Evolutionary conservation across 2,888 invertebrate species (phyloP).

Genomic region (Stenodema calcarata): DNA sequence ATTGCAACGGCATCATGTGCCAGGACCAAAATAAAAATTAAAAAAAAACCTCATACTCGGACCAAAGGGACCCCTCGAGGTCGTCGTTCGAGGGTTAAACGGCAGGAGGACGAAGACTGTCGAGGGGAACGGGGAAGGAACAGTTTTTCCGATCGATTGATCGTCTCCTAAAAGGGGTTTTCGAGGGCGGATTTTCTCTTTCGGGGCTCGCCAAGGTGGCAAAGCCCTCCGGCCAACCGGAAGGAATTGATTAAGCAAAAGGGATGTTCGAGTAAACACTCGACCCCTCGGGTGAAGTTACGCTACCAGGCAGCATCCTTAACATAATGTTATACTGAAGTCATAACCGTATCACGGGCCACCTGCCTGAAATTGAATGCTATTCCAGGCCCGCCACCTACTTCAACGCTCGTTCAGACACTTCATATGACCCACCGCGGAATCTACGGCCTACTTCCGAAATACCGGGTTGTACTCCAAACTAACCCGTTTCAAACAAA

Average conservation of each 20-base stretch:
- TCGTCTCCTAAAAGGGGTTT: not conserved
- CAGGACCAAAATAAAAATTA: too few species aligned
- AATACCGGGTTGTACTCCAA: too few species aligned
- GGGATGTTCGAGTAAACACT: not conserved
- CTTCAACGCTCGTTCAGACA: too few species aligned
- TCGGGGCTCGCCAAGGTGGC: slow-evolving; percentile 26
- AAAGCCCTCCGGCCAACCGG: slow-evolving; percentile 1
- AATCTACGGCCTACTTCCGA: too few species aligned
- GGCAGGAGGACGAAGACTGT: not conserved
- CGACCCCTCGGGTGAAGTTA: not conserved
- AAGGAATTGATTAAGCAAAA: slow-evolving; percentile 37
- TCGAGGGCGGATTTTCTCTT: not conserved
- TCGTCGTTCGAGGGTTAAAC: not conserved
- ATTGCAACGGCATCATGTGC: too few species aligned
- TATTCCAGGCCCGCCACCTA: not conserved
- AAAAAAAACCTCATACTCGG: too few species aligned
- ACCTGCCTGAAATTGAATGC: not conserved
- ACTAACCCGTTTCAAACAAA: too few species aligned
- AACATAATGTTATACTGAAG: not conserved
- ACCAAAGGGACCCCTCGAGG: not conserved
- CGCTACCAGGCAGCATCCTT: not conserved
- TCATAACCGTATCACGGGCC: not conserved
- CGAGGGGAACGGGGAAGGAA: not conserved
- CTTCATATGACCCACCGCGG: too few species aligned
- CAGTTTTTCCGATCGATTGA: slow-evolving; percentile 28